Conservation (phyloP, 2,113 vertebrate genomes). For the Pedetes capensis region DNA sequence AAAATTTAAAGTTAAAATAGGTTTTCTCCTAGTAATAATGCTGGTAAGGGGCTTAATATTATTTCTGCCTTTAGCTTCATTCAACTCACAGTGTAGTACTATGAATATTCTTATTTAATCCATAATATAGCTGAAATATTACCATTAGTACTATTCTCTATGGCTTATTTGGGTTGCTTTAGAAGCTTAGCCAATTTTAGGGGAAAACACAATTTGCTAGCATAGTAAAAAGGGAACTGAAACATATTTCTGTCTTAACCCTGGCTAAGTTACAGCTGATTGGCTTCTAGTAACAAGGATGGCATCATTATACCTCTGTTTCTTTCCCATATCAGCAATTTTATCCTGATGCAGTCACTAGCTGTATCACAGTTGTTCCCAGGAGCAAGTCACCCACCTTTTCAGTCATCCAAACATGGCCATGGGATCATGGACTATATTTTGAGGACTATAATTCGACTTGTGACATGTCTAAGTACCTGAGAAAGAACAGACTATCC, state of each 20-base stretch:
- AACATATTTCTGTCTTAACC: background rate
- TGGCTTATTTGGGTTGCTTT: slow-evolving; percentile 3
- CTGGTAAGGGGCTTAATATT: background rate
- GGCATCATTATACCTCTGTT: background rate
- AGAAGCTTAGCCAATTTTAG: slow-evolving; percentile 24
- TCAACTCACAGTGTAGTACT: background rate
- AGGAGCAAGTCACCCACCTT: background rate
- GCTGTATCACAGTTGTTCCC: background rate
- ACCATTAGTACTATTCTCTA: background rate
- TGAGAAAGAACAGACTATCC: background rate
- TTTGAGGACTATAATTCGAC: slow-evolving; percentile 2
- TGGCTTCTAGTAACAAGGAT: background rate
- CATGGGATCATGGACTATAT: background rate
- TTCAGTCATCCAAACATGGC: background rate
- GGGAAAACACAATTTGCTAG: slow-evolving; percentile 31
- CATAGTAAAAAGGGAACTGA: background rate
- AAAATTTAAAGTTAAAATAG: slow-evolving; percentile 18
- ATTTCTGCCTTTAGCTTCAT: background rate
- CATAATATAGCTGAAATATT: background rate
- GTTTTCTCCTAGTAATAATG: slow-evolving; percentile 19
- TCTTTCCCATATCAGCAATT: background rate
- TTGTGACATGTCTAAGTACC: background rate
- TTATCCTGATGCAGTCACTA: background rate
- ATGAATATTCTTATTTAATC: slow-evolving; percentile 1
- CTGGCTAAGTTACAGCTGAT: background rate